Conservation (phyloP, 2,797 vertebrate genomes). For the Etheostoma nigrum region DNA sequence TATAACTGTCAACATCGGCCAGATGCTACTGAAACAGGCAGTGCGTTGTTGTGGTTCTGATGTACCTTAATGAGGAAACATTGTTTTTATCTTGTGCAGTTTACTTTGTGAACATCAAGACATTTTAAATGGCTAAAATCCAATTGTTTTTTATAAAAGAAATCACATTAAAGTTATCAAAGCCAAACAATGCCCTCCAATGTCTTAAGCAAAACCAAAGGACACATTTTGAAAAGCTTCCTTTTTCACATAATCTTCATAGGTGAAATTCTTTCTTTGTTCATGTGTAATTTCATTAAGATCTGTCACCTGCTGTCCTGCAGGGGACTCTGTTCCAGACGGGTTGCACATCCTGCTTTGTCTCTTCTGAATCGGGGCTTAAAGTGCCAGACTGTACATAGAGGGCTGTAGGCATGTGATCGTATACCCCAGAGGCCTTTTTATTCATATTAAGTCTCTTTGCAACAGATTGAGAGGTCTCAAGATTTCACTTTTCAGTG, state of each 20-base stretch:
- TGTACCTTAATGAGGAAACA: conserved; percentile 3
- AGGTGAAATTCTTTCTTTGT: conserved; percentile 2
- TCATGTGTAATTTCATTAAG: neutral
- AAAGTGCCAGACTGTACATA: conserved; percentile 56
- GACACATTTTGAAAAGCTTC: conserved; percentile 50
- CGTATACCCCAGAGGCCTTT: conserved; percentile 82
- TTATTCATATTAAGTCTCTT: conserved; percentile 58
- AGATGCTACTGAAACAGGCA: conserved; percentile 39
- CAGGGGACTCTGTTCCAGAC: conserved; percentile 62
- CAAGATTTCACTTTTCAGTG: conserved; percentile 37
- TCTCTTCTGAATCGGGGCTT: conserved; percentile 45
- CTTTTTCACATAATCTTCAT: conserved; percentile 3
- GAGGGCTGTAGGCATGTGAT: conserved; percentile 71
- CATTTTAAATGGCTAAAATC: conserved; percentile 15
- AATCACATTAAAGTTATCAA: conserved; percentile 29
- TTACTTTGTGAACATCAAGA: conserved; percentile 27
- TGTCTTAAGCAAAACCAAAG: conserved; percentile 70
- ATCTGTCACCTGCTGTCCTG: conserved; percentile 46
- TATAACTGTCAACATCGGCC: conserved; percentile 23
- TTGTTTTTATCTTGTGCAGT: conserved; percentile 5
- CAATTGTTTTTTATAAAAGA: conserved; percentile 10
- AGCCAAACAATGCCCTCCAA: conserved; percentile 43
- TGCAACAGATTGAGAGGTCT: conserved; percentile 54
- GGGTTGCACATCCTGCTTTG: conserved; percentile 54
- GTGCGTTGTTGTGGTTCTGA: conserved; percentile 5